A percentile compares a stretch with the other conserved stretches of the same genome.
Evolutionary conservation across 30 jellyfish, hydroid and myxozoan genomes (phyloP).

Genomic region (Pseudorhiza aurosa): DNA sequence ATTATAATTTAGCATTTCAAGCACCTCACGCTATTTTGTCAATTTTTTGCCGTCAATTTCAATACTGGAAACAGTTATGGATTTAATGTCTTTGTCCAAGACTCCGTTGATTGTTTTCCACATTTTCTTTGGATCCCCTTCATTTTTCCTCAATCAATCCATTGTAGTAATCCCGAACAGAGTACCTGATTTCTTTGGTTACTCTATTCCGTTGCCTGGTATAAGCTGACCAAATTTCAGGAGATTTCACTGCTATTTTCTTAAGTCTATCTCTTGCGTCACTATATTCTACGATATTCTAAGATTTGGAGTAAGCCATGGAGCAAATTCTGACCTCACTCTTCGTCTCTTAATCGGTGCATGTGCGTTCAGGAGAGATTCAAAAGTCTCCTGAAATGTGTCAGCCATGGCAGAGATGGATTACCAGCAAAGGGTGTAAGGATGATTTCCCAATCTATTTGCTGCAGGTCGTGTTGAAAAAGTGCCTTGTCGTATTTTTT

Average conservation of each 20-base stretch:
- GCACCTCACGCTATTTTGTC: conserved; percentile 60
- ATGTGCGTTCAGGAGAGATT: conserved; percentile 42
- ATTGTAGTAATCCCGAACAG: conserved; percentile 33
- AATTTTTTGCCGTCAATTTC: conserved; percentile 45
- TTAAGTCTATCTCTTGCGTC: conserved; percentile 54
- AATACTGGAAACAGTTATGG: conserved; percentile 33
- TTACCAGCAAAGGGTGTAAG: conserved; percentile 23
- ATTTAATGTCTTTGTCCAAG: conserved; percentile 26
- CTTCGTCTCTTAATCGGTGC: conserved; percentile 60
- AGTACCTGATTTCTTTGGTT: conserved; percentile 30
- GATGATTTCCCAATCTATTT: conserved; percentile 47
- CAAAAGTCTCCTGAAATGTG: conserved; percentile 42
- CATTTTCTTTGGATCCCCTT: conserved; percentile 32
- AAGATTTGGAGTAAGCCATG: conserved; percentile 58
- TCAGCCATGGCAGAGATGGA: conserved; percentile 41
- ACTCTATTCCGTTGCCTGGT: conserved; percentile 45
- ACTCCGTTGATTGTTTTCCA: conserved; percentile 53
- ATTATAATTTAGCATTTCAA: conserved; percentile 41
- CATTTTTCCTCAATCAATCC: conserved; percentile 41
- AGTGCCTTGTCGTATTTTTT: conserved; percentile 31
- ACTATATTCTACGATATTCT: conserved; percentile 39
- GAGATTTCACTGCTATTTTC: conserved; percentile 41
- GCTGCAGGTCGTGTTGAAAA: conserved; percentile 36
- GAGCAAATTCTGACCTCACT: conserved; percentile 55
- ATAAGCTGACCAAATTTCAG: conserved; percentile 60